Percentiles rank a stretch among this genome's conserved stretches.
Conservation (phyloP, 1,140 invertebrate species). For the Drosophila kurseongensis region DNA sequence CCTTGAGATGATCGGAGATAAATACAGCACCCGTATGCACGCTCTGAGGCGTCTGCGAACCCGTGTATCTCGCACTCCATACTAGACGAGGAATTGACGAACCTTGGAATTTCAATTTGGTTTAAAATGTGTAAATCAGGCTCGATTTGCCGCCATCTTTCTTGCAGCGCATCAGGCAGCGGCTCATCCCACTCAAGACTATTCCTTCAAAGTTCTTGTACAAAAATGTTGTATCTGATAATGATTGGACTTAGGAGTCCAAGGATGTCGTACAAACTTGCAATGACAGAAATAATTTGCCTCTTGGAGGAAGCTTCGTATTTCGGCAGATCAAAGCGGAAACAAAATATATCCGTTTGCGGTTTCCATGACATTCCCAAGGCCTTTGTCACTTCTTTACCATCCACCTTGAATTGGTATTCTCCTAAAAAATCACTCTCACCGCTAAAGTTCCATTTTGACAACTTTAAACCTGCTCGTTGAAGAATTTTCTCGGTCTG, state of each 20-base stretch:
- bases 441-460: not conserved
- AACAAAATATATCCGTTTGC: not conserved
- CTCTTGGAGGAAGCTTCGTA: not conserved
- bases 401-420: not conserved
- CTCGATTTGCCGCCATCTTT: not conserved
- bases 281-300: not conserved
- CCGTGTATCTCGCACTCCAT: too few relatives aligned
- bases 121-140: not conserved
- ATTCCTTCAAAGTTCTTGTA: not conserved
- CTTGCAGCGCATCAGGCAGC: not conserved
- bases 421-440: not conserved
- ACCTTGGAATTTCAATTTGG: not conserved
- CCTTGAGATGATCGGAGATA: not conserved
- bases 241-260: not conserved
- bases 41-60: not conserved
- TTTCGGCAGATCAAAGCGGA: slow-evolving; percentile 1
- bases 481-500: not conserved
- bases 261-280: not conserved
- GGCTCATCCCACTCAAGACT: too few relatives aligned
- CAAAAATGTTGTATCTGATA: not conserved
- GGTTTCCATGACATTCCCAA: slow-evolving; percentile 4
- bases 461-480: not conserved
- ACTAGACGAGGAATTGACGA: too few relatives aligned
- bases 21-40: slow-evolving; percentile 1
- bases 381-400: not conserved